Evolutionary conservation across 2,113 vertebrate species (phyloP).

Genomic region (Accipiter cooperii): DNA sequence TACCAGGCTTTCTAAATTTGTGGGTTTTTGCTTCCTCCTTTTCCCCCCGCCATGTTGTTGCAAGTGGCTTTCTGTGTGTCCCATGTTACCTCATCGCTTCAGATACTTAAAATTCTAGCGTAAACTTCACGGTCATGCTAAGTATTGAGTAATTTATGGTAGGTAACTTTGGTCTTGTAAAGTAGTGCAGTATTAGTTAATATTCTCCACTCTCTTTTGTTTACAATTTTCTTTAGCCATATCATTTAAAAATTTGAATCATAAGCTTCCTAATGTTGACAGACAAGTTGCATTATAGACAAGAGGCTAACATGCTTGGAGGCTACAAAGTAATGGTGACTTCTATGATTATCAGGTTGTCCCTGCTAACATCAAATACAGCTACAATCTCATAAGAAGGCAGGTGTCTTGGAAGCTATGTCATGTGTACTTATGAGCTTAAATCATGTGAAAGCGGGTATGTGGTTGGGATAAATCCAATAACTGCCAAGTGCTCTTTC

Average conservation of each 20-base stretch:
- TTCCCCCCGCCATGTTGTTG: neutral
- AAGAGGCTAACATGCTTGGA: neutral
- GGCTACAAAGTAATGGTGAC: neutral
- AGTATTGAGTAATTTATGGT: neutral
- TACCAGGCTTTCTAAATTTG: neutral
- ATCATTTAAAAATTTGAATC: neutral
- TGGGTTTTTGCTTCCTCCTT: neutral
- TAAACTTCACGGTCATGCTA: neutral
- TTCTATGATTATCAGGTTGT: neutral
- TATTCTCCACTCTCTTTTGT: neutral
- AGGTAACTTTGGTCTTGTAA: neutral
- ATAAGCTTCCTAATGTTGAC: neutral
- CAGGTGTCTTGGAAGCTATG: neutral
- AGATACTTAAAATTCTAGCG: neutral
- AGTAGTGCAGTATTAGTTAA: neutral
- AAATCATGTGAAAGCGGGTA: neutral
- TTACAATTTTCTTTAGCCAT: neutral
- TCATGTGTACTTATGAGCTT: neutral
- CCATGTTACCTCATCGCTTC: neutral
- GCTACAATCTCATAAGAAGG: neutral
- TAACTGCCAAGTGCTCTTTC: neutral
- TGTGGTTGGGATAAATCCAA: neutral
- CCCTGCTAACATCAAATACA: neutral
- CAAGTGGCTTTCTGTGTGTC: neutral
- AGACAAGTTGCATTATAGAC: accelerated